phyloP scores from a whole-genome alignment of 2,888 invertebrate genomes.

The Heliconius ismenius region DNA sequence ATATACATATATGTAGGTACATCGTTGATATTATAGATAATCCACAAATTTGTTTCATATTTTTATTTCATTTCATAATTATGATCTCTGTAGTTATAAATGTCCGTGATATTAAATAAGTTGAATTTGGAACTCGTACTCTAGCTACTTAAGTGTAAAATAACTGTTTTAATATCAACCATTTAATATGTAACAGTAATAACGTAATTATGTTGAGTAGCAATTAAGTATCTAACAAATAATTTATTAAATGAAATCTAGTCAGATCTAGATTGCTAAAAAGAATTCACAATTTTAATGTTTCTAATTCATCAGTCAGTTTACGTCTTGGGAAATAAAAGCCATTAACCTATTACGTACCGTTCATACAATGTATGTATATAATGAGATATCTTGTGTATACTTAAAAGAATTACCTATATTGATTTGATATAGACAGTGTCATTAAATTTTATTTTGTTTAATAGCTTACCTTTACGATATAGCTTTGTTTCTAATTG shows the following conservation, averaged over 20 bases:
- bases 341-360: not conserved
- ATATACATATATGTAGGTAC: not conserved
- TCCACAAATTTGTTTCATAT: not conserved
- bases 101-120: not conserved
- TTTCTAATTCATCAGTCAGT: not conserved
- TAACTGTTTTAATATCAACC: not conserved
- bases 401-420: not conserved
- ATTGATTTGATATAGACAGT: not conserved
- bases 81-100: not conserved
- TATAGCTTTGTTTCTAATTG: not conserved
- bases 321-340: not conserved
- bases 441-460: not conserved
- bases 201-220: too few relatives aligned
- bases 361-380: not conserved
- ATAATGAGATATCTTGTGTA: slow-evolving; percentile 4
- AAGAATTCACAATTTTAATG: not conserved
- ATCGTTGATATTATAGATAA: not conserved
- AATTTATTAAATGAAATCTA: not conserved
- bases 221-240: not conserved
- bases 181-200: not conserved
- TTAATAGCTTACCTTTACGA: not conserved
- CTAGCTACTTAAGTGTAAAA: not conserved
- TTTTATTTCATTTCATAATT: not conserved
- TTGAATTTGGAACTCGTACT: not conserved
- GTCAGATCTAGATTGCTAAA: not conserved